Evolutionary conservation across 64 coral and sea anemone genomes (phyloP), one percentile per base, ranked within the genome.

Genomic region (Pachyseris speciosa): DNA sequence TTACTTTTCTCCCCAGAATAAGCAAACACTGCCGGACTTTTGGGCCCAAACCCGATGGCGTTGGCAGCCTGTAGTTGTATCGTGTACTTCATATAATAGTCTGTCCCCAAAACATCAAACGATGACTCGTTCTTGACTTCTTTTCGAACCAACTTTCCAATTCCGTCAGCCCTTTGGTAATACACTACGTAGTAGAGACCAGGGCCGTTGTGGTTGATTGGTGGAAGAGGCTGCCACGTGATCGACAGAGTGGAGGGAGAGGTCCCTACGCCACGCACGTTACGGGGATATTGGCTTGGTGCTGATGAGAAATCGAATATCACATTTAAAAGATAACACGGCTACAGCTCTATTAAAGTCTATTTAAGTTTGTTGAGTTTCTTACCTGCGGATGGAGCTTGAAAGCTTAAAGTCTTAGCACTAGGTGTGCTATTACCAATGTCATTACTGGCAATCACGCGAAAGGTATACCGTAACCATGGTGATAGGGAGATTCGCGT

Each of bases 11-110:
- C 95, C 7, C 95, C 95, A 1, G 95, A 96, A 32, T 53, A 96
- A 19, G 86, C 95, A 67, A 78, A 90, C 5, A 80, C 9, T 71
- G 43, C 41, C 5, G 85, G 74, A 39, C 95, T 96, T 67, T 90
- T 90, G 9, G 95, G 95, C 1, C 95, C 95, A 93, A 92, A 92
- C 4, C 95, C 95, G 37, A 49, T 52, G 15, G 16, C 58, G 30
- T 96, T 96, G 16, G 92, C 95, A 48, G 95, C 95, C n/a, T 96
- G 91, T 22, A 96, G 69, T 32, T 86, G 95, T 44, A 96, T 90
- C 27, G 45, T 87, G 57, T 93, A 93, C 51, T 96, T 72, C 9
- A 60, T 63, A 30, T 80, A 96, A 86, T 85, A 96, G 20, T 85
- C 65, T 1, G 86, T 69, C 2, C 95, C 95, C 11, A 11, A 49